Evolutionary conservation across 2,797 vertebrate species (phyloP).

Genomic region (Siniperca scherzeri): DNA sequence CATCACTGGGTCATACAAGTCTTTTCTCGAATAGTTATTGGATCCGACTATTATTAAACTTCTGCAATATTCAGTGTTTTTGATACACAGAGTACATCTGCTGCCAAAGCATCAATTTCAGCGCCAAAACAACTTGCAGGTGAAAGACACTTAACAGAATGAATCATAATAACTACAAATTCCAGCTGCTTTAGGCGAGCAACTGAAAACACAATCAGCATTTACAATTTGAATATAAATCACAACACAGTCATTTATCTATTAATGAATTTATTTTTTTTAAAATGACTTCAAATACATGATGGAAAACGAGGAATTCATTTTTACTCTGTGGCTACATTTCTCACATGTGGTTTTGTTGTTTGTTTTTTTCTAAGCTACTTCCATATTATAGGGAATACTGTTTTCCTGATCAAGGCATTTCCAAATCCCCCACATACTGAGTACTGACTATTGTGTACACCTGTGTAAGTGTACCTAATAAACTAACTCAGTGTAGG

Average conservation of each 20-base stretch:
- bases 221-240: constrained; percentile 10
- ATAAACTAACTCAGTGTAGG: constrained; percentile 24
- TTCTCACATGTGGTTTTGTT: constrained; percentile 42
- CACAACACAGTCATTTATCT: constrained; percentile 30
- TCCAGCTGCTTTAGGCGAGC: background rate
- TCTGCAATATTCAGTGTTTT: background rate
- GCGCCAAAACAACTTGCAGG: too few relatives aligned
- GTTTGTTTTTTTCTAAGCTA: constrained; percentile 20
- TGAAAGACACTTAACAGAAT: background rate
- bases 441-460: constrained; percentile 12
- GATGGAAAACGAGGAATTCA: constrained; percentile 56
- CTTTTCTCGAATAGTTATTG: background rate
- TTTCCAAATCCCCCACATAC: constrained; percentile 48
- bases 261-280: constrained; percentile 80
- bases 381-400: constrained; percentile 49
- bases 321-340: constrained; percentile 52
- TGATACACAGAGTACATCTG: background rate
- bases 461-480: constrained; percentile 18
- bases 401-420: constrained; percentile 69
- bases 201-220: background rate
- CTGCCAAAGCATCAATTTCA: too few relatives aligned
- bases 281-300: constrained; percentile 74
- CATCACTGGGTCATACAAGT: background rate
- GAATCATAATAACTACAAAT: background rate
- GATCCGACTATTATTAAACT: background rate